A percentile compares a stretch with the other conserved stretches of the same genome.
These are phyloP conservation scores for Crocidura indochinensis DNA, from an alignment of 2,797 vertebrate genomes.

Conservation along the genomic window DNA sequence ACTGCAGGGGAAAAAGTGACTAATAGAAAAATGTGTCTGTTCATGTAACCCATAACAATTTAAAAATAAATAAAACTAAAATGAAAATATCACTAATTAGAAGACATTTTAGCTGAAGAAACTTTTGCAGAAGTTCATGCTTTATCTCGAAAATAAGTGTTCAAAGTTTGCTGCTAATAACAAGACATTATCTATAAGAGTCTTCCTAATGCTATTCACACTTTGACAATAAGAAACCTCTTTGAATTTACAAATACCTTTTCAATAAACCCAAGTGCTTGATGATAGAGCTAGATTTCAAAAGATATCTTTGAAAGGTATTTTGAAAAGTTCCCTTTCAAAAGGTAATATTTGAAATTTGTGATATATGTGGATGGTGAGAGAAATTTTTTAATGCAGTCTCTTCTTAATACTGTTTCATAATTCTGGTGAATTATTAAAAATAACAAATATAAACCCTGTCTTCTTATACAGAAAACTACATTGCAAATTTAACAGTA, in stretches of 20 bases:
- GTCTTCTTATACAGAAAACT: neutral
- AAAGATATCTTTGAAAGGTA: neutral
- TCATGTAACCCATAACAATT: slow-evolving; percentile 70
- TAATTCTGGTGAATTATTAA: neutral
- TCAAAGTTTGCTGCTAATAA: neutral
- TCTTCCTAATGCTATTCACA: neutral
- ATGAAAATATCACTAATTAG: slow-evolving; percentile 22
- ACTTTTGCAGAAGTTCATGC: neutral
- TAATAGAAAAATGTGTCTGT: slow-evolving; percentile 13
- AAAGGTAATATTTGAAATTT: too few species aligned
- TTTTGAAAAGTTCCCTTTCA: too few species aligned
- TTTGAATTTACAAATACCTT: neutral
- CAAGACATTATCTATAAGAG: neutral
- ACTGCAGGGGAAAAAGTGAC: slow-evolving; percentile 57
- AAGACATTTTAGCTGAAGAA: neutral
- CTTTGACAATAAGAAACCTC: neutral
- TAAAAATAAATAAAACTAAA: slow-evolving; percentile 56
- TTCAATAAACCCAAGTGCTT: neutral
- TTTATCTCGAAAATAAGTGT: neutral
- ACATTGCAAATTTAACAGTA: neutral
- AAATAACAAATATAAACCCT: neutral
- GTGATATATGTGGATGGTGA: neutral
- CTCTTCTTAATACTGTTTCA: neutral
- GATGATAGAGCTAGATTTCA: neutral
- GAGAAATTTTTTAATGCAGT: neutral